Conservation (phyloP, 2,797 vertebrate genomes). For the Columba guinea region DNA sequence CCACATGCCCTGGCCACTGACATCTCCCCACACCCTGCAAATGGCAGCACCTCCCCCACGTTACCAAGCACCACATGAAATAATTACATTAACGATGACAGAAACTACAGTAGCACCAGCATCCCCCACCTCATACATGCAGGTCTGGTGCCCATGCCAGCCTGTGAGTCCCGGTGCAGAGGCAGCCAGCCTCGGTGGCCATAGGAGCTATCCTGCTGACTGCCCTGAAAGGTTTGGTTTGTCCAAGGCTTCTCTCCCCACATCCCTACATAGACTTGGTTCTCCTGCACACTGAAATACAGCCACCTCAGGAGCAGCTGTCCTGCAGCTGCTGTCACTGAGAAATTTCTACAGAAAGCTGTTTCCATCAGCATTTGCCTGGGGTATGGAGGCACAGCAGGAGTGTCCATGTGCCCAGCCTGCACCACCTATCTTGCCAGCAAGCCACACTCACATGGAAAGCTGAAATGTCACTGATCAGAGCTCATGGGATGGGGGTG, state of each 20-base stretch:
- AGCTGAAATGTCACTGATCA: background rate
- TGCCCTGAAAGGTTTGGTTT: background rate
- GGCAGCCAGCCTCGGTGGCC: rapidly evolving
- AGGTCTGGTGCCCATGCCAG: rapidly evolving
- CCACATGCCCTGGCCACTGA: rapidly evolving
- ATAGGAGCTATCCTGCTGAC: background rate
- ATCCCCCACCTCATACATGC: rapidly evolving
- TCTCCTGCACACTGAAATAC: background rate
- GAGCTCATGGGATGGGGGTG: background rate
- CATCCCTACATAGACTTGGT: background rate
- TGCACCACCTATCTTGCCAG: background rate
- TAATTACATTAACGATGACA: background rate
- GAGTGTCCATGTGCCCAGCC: background rate
- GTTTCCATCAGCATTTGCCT: background rate
- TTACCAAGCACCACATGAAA: background rate
- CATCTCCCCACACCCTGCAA: rapidly evolving
- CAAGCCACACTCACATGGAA: background rate
- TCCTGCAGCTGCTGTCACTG: background rate
- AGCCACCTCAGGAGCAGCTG: background rate
- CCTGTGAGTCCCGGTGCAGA: background rate
- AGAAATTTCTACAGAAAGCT: background rate
- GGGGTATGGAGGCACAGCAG: background rate
- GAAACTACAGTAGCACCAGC: background rate
- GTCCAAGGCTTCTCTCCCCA: background rate
- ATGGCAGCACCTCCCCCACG: background rate